phyloP scores from a whole-genome alignment of 53 echinoderm and acorn worm genomes.

The Henricia sp. region DNA sequence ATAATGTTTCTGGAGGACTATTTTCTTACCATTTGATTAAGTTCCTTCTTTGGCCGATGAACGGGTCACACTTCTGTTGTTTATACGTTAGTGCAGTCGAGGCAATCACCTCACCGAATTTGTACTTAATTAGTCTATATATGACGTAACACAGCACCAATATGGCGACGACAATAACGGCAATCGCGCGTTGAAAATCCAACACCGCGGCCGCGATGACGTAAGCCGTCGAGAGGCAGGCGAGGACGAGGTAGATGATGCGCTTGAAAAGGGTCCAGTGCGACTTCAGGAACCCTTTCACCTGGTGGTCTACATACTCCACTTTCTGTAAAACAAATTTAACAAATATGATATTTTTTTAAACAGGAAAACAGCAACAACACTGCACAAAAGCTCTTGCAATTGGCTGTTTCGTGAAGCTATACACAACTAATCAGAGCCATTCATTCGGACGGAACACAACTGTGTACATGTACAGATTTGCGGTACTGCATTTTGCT shows the following conservation, averaged over 20 bases:
- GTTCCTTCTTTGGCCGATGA: constrained; percentile 8
- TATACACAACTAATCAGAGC: too few species aligned
- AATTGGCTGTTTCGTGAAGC: too few species aligned
- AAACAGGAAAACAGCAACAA: not conserved
- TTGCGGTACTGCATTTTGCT: too few species aligned
- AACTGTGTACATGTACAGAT: too few species aligned
- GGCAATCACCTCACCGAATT: constrained; percentile 4
- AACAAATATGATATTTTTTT: not conserved
- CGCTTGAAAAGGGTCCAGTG: constrained; percentile 40
- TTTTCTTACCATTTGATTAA: constrained; percentile 63
- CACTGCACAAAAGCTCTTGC: too few species aligned
- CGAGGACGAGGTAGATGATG: constrained; percentile 40
- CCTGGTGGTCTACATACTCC: constrained; percentile 29
- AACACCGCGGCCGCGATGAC: constrained; percentile 69
- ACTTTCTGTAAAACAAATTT: constrained; percentile 27
- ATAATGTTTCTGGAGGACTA: not conserved
- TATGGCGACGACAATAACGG: constrained; percentile 78
- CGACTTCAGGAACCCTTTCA: constrained; percentile 25
- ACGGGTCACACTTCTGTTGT: not conserved
- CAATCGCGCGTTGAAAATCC: constrained; percentile 75
- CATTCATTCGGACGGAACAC: too few species aligned
- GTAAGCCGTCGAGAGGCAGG: constrained; percentile 67
- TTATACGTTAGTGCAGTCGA: not conserved
- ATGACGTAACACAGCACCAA: constrained; percentile 35
- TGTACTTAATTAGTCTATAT: constrained; percentile 32